Base-by-base conservation (phyloP, 2,888 invertebrate species). In the Scrobipalpa atriplicella region DNA sequence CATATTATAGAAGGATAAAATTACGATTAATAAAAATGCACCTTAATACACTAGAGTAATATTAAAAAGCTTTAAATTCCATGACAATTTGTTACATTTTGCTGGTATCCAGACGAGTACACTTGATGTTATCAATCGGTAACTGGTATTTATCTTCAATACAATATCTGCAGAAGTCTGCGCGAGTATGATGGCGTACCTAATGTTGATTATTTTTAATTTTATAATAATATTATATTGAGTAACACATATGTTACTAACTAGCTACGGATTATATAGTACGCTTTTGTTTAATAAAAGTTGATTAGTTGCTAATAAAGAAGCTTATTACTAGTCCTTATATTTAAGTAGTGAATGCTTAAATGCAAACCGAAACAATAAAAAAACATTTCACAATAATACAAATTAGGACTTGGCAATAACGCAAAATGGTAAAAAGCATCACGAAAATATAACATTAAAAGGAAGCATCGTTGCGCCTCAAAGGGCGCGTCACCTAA, bases 1-100 rank as follows among this genome's bases (percentile, higher is more conserved):
- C 70, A 77, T 74, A 77, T 84, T 16, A 87, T 86, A 88, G 86
- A 87, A 87, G 86, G 87, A 85, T 85, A 82, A 88, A 87, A 87
- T 87, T 90, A 91, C 88, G 84, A 87, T 84, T 85, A 85, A 80
- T 89, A 88, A 88, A 87, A 92, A 91, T 90, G 89, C 87, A 86
- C 84, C 90, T 90, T 90, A 90, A 75, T 75, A 82, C 77, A 75
- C 83, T 86, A 88, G 82, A 82, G 81, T 88, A 85, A 84, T 88
- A 83, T 80, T 83, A 82, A 83, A 86, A 85, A 80, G 79, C 78
- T 79, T 80, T 73, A 79, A 83, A 84, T 84, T 85, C 82, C 81
- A 75, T 83, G 72, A 81, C 72, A 70, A 73, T 74, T 71, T 71
- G 68, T 75, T 73, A 65, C 67, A 67, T 71, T 76, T 72, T 58